Conservation (phyloP, 2,888 invertebrate genomes). For the Choreutis nemorana region DNA sequence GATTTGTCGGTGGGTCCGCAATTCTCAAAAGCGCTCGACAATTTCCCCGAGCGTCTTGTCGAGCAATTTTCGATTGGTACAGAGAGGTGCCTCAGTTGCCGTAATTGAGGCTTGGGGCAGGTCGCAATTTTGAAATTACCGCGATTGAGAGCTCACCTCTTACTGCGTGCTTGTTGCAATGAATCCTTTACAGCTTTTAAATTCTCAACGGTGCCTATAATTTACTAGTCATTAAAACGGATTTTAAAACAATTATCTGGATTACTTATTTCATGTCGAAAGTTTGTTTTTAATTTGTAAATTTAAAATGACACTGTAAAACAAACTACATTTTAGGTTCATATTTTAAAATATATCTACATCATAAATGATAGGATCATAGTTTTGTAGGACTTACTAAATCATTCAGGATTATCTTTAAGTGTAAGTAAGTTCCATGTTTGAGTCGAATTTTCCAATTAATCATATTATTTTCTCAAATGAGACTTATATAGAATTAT, state of each 20-base stretch:
- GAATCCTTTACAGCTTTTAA: conserved; percentile 33
- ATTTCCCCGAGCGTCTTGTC: conserved; percentile 43
- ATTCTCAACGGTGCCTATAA: conserved; percentile 30
- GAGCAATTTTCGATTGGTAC: conserved; percentile 52
- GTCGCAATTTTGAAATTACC: conserved; percentile 58
- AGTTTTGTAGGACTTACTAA: too few relatives aligned
- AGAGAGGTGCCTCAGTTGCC: conserved; percentile 32
- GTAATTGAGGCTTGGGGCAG: conserved; percentile 53
- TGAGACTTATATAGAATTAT: too few relatives aligned
- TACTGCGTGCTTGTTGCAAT: conserved; percentile 24
- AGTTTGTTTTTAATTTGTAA: too few relatives aligned
- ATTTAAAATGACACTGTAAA: too few relatives aligned
- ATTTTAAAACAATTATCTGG: conserved; percentile 30
- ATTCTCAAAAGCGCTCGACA: conserved; percentile 43
- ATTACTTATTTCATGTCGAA: background rate
- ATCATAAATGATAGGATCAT: too few relatives aligned
- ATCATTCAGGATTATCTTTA: too few relatives aligned
- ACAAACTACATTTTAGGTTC: too few relatives aligned
- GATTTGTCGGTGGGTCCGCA: conserved; percentile 45
- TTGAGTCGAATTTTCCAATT: too few relatives aligned
- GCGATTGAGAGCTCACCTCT: conserved; percentile 48
- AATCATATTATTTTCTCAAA: too few relatives aligned
- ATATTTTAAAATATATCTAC: too few relatives aligned
- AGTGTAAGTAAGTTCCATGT: too few relatives aligned
- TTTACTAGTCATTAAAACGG: conserved; percentile 31